phyloP scores from a whole-genome alignment of 2,797 vertebrate species.

The Euthynnus affinis region DNA sequence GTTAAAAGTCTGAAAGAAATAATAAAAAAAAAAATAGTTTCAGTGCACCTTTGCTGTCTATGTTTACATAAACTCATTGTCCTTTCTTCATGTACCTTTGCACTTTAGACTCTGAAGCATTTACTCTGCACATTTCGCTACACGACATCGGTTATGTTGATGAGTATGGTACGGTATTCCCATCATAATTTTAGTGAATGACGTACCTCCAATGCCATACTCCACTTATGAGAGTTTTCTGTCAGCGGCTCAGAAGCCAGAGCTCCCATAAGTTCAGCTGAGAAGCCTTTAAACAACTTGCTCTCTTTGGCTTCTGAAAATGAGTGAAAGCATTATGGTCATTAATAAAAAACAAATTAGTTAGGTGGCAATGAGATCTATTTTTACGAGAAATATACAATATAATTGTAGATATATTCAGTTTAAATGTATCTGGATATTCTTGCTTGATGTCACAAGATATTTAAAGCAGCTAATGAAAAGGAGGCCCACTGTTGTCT shows the following conservation, averaged over 20 bases:
- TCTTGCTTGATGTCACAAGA: neutral
- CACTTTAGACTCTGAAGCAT: neutral
- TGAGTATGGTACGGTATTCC: neutral
- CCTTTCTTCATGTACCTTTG: neutral
- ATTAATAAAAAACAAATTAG: slow-evolving; percentile 11
- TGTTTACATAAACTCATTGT: neutral
- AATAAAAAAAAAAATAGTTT: neutral
- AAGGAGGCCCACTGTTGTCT: no score
- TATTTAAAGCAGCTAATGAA: neutral
- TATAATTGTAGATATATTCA: no score
- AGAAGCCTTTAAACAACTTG: slow-evolving; percentile 89
- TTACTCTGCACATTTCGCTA: neutral
- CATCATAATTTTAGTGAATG: neutral
- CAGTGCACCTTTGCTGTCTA: neutral
- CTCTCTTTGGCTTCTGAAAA: slow-evolving; percentile 82
- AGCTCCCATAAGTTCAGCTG: slow-evolving; percentile 83
- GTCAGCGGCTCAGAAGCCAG: slow-evolving; percentile 88
- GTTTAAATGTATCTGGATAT: no score
- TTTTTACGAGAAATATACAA: no score
- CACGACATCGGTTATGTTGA: no score
- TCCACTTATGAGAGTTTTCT: slow-evolving; percentile 91
- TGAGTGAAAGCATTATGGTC: neutral
- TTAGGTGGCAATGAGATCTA: no score
- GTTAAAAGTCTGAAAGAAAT: slow-evolving; percentile 87
- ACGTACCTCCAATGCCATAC: slow-evolving; percentile 88